Base-by-base conservation (phyloP, 2,113 vertebrate species). In the Archilochus colubris region DNA sequence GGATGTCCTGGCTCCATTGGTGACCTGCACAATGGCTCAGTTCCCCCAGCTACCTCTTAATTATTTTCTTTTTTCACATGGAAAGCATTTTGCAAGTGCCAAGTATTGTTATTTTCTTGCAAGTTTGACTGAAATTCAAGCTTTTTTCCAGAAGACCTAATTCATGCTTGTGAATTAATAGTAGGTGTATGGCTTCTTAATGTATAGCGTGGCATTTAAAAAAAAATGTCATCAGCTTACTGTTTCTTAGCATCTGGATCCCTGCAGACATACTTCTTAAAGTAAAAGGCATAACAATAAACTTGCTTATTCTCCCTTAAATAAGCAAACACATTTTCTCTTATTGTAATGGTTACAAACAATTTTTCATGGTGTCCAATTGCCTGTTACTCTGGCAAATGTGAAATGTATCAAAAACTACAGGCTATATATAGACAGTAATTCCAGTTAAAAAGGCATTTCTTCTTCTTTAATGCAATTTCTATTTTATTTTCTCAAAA, bases 401-500 rank as follows among this genome's bases (percentile, higher is more conserved):
- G 66, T 79, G 76, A 87, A 91, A 93, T 43, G 30, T 50, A 73
- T 58, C 36, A 74, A 66, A 92, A 95, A 43, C 81, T 78, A 53
- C 24, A 54, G 78, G 58, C 67, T 77, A 38, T 51, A 33, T 62
- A 54, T 7, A 82, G 2, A 72, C 25, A 54, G 36, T 77, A 75
- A 94, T 87, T 88, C 75, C 79, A 88, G 72, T 86, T 88, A 54
- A 80, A 96, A 86, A 89, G 78, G 46, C 36, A 33, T 89, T 87
- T 91, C 50, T 95, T 67, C 67, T 79, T 86, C 79, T 91, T 89
- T 88, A 77, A 90, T 70, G 72, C 59, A 73, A 62, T 94, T 95
- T 85, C 72, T 89, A 20, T 75, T 91, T 63, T 46, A 93, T 95
- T 93, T 89, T 93, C 59, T 82, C 66, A 86, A 88, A 86, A 33